Conservation (phyloP, 2,113 vertebrate genomes). For the Macquaria australasica region DNA sequence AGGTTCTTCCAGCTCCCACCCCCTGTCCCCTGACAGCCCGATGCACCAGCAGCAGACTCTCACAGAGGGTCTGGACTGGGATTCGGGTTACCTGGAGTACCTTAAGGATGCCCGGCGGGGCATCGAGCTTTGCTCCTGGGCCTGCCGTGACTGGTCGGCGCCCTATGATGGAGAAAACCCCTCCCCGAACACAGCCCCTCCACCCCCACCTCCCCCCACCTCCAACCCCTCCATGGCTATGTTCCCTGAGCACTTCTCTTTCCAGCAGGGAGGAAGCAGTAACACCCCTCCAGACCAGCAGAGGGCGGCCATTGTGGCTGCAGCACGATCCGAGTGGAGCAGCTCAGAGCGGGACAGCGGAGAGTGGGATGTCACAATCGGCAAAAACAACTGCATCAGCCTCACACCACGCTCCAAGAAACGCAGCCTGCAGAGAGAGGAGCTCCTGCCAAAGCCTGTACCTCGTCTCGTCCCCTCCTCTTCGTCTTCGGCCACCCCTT, state of each 20-base stretch:
- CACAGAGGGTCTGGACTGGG: constrained; percentile 86
- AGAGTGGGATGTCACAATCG: constrained; percentile 86
- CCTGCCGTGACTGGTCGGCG: constrained; percentile 93
- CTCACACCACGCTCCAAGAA: constrained; percentile 93
- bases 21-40: constrained; percentile 84
- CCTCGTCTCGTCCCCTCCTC: constrained; percentile 70
- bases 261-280: constrained; percentile 61
- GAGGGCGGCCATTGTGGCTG: constrained; percentile 80
- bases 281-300: constrained; percentile 66
- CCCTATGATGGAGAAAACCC: constrained; percentile 95
- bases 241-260: constrained; percentile 84
- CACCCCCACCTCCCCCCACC: constrained; percentile 72
- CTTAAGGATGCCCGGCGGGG: constrained; percentile 89
- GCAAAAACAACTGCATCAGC: constrained; percentile 84
- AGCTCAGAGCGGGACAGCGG: constrained; percentile 85
- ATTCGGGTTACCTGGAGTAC: constrained; percentile 95
- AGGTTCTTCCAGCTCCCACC: constrained; percentile 51
- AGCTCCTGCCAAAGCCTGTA: constrained; percentile 72
- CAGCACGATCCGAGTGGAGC: constrained; percentile 81
- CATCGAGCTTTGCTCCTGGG: constrained; percentile 90
- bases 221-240: constrained; percentile 75
- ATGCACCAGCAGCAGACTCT: constrained; percentile 74
- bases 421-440: constrained; percentile 88
- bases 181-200: constrained; percentile 74
- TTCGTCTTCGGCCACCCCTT: constrained; percentile 34